Evolutionary conservation across 2,888 invertebrate species (phyloP), one percentile per base, ranked within the genome.

Genomic region (Brachyptera risi): DNA sequence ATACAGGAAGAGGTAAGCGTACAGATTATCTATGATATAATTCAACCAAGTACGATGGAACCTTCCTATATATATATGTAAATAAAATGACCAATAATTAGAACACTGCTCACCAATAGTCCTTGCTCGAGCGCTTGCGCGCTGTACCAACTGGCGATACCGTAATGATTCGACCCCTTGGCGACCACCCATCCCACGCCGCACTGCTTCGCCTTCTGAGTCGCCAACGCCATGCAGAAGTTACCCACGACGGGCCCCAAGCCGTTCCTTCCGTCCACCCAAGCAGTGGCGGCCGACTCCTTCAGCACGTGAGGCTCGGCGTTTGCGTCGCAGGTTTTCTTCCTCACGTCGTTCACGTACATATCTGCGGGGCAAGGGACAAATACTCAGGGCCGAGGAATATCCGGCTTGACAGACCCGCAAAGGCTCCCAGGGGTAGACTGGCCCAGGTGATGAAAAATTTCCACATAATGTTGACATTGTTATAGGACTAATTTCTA

Each of bases 171-270:
- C 1, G 92, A 90, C 4, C 85, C 84, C 76, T 84, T 86, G 0
- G 88, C 88, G n/a, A 84, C 80, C 0, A 95, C 90, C 87, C 90
- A 87, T 56, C 92, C 92, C 5, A 94, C 85, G 1, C 94, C 93
- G 7, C 84, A 81, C 21, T 83, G 78, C 68, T 85, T 83, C 0
- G 93, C 92, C 70, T 95, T 94, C 67, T 83, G 76, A 7, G 94
- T 88, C 2, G 94, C 95, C 62, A 93, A 71, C 61, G 87, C 82
- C 88, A 88, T 89, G 62, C 85, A 85, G 69, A 80, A 88, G 70
- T 87, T 86, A 54, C 91, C 90, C 19, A 88, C 85, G 0, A 90
- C 88, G 1, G 88, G 88, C 1, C 93, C 94, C 1, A 95, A 75
- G 0, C 87, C 84, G 70, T 92, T 90, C 67, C 82, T 79, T 0